Evolutionary conservation across 1,140 invertebrate genomes (phyloP).

Genomic region (Diuraphis noxia): DNA sequence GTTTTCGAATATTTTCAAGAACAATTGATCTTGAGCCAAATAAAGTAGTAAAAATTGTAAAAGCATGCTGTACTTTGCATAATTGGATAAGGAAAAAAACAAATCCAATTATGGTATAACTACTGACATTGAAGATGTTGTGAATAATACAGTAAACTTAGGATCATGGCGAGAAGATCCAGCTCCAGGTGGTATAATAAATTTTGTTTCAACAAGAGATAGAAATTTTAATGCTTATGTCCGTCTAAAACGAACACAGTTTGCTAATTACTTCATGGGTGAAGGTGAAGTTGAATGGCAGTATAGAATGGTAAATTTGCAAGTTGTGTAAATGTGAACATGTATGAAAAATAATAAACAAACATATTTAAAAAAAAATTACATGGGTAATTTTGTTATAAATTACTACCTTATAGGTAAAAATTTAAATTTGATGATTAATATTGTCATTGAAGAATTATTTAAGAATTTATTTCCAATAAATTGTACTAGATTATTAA

Average conservation of each 20-base stretch:
- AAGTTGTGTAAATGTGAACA: neutral
- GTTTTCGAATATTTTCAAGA: too few relatives aligned
- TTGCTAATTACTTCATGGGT: neutral
- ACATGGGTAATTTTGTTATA: too few relatives aligned
- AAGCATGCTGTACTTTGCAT: too few relatives aligned
- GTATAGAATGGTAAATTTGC: neutral
- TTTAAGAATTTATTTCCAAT: neutral
- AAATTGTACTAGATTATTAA: neutral
- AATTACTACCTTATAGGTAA: too few relatives aligned
- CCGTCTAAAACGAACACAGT: neutral
- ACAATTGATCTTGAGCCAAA: too few relatives aligned
- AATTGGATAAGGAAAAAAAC: too few relatives aligned
- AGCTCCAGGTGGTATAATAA: neutral
- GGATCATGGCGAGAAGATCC: too few relatives aligned
- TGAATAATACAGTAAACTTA: neutral
- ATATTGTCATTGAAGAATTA: neutral
- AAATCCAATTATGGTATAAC: too few relatives aligned
- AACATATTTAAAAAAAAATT: too few relatives aligned
- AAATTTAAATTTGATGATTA: neutral
- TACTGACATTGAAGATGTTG: too few relatives aligned
- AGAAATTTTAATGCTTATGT: neutral
- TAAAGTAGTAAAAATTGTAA: too few relatives aligned
- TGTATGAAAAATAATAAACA: too few relatives aligned
- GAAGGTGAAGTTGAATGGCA: slow-evolving; percentile 9
- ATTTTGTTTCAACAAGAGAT: neutral